A percentile compares a stretch with the other conserved stretches of the same genome.
These are phyloP conservation scores for Dione juno DNA, from an alignment of 2,888 invertebrate genomes.

Conservation along the genomic window DNA sequence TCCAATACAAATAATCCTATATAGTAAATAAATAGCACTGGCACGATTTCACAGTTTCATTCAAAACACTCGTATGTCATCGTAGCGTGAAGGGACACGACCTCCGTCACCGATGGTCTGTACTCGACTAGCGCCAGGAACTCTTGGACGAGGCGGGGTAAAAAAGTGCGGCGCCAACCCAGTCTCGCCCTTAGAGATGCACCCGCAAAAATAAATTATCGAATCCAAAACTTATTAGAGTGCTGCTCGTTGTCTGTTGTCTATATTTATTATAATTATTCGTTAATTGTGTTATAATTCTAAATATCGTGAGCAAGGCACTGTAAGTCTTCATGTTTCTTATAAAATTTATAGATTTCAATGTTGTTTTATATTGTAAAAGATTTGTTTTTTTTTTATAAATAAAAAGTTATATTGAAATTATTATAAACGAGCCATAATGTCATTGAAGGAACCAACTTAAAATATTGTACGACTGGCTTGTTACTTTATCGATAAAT, in stretches of 20 bases:
- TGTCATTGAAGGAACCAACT: not conserved
- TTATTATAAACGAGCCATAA: too few relatives aligned
- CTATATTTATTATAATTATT: too few relatives aligned
- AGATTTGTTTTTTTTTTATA: too few relatives aligned
- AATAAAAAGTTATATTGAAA: too few relatives aligned
- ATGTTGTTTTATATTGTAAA: too few relatives aligned
- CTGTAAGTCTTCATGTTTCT: too few relatives aligned
- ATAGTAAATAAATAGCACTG: conserved; percentile 57
- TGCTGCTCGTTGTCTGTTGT: too few relatives aligned
- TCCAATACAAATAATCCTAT: conserved; percentile 53
- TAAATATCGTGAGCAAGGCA: too few relatives aligned
- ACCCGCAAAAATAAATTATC: conserved; percentile 64
- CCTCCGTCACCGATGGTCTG: conserved; percentile 56
- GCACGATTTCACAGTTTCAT: conserved; percentile 66
- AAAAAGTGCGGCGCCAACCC: conserved; percentile 81
- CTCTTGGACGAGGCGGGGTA: conserved; percentile 66
- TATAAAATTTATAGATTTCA: too few relatives aligned
- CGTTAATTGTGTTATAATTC: too few relatives aligned
- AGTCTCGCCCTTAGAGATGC: conserved; percentile 82
- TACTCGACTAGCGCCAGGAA: conserved; percentile 62
- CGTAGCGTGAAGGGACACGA: conserved; percentile 58
- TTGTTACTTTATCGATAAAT: conserved; percentile 56
- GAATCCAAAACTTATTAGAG: conserved; percentile 38
- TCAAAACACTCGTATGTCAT: conserved; percentile 55
- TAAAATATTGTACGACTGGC: conserved; percentile 16